phyloP scores from a whole-genome alignment of 2,113 vertebrate genomes.

The Callaeas wilsoni region DNA sequence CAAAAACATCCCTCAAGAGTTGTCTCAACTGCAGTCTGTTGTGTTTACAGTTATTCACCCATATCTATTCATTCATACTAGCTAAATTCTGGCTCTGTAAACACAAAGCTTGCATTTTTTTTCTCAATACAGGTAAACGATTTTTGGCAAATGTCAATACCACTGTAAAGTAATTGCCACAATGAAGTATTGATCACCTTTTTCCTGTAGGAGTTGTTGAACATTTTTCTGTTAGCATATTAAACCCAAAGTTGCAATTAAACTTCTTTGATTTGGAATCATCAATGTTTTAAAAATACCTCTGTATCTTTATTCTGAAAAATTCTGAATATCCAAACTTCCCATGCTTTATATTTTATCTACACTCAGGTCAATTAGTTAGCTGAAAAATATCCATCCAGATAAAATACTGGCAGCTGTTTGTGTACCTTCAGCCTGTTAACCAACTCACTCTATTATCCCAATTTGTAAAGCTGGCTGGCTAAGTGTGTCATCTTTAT shows the following conservation, averaged over 20 bases:
- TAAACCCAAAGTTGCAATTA: not conserved
- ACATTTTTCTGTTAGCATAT: not conserved
- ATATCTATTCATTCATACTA: not conserved
- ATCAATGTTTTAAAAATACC: not conserved
- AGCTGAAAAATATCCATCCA: not conserved
- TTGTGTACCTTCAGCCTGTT: not conserved
- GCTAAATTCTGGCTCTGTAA: not conserved
- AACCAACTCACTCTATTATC: conserved; percentile 15
- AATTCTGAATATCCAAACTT: not conserved
- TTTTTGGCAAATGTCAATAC: not conserved
- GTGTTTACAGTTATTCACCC: not conserved
- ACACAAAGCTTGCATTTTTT: not conserved
- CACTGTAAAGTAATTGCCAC: not conserved
- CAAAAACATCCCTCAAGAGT: not conserved
- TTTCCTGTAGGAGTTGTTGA: not conserved
- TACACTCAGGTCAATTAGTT: not conserved
- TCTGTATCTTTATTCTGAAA: not conserved
- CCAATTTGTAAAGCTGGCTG: conserved; percentile 13
- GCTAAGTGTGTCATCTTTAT: conserved; percentile 9
- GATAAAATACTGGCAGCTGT: conserved; percentile 2
- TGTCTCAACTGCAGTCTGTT: not conserved
- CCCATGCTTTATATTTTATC: not conserved
- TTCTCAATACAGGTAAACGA: not conserved
- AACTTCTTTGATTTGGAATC: not conserved
- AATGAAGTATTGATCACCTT: not conserved